phyloP scores from a whole-genome alignment of 2,113 vertebrate species.

The Thermophis baileyi region DNA sequence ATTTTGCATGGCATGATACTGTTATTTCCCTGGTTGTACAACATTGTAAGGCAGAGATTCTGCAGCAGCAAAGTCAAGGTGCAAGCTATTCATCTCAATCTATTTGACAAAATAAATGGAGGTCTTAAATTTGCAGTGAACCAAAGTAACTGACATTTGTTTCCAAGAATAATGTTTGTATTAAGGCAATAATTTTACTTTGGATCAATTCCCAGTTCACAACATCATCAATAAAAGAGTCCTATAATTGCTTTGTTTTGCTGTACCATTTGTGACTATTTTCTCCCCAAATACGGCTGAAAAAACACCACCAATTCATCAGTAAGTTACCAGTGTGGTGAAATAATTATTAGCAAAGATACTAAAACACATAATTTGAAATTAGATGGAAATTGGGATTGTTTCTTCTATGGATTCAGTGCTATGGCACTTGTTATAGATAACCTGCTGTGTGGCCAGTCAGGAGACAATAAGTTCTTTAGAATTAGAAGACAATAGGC shows the following conservation, averaged over 20 bases:
- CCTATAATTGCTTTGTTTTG: not conserved
- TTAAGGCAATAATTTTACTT: not conserved
- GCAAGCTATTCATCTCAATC: not conserved
- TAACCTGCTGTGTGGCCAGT: no score
- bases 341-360: not conserved
- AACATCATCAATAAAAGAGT: not conserved
- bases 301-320: not conserved
- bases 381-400: not conserved
- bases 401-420: not conserved
- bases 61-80: not conserved
- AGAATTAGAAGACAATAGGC: not conserved
- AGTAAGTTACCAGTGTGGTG: not conserved
- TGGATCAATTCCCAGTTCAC: not conserved
- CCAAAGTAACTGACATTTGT: not conserved
- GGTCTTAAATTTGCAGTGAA: not conserved
- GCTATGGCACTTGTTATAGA: not conserved
- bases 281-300: not conserved
- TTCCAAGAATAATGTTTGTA: not conserved
- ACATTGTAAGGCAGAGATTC: not conserved
- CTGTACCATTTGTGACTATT: not conserved
- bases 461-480: not conserved
- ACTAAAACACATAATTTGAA: not conserved
- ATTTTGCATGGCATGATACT: not conserved
- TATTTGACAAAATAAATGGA: constrained; percentile 1
- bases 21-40: not conserved